A percentile compares a stretch with the other conserved stretches of the same genome.
Conservation (phyloP, 1,140 invertebrate genomes). For the Zaprionus davidi region DNA sequence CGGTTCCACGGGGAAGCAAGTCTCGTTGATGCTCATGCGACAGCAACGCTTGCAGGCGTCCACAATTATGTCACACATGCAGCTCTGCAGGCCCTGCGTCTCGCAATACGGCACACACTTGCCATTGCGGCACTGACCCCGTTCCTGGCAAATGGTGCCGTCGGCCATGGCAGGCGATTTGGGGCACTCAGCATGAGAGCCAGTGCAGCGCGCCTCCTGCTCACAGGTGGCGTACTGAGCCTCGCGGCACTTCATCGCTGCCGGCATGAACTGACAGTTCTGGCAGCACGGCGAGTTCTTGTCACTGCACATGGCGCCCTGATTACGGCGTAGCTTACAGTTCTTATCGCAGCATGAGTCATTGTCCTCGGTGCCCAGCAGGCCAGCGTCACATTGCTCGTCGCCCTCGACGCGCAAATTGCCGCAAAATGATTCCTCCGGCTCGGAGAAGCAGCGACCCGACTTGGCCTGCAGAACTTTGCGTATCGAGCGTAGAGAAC, state of each 20-base stretch:
- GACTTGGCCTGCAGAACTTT: conserved; percentile 97
- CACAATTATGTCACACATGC: conserved; percentile 97
- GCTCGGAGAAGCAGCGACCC: conserved; percentile 95
- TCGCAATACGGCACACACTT: conserved; percentile 97
- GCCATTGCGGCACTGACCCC: conserved; percentile 93
- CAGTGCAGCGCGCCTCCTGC: conserved; percentile 92
- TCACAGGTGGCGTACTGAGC: conserved; percentile 95
- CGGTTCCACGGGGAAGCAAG: conserved; percentile 94
- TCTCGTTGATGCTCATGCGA: conserved; percentile 94
- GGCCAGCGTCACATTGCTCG: conserved; percentile 96
- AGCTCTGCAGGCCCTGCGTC: conserved; percentile 95
- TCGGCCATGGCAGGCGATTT: conserved; percentile 93
- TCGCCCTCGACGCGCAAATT: conserved; percentile 96
- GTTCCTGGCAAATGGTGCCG: conserved; percentile 93
- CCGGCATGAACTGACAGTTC: conserved; percentile 93
- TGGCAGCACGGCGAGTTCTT: conserved; percentile 97
- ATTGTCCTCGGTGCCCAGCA: conserved; percentile 96
- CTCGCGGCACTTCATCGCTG: conserved; percentile 92
- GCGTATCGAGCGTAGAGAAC: conserved; percentile 95
- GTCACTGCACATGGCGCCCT: conserved; percentile 95
- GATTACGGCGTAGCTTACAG: conserved; percentile 92
- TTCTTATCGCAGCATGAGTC: conserved; percentile 96
- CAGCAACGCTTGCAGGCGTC: conserved; percentile 89
- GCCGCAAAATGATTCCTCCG: conserved; percentile 97
- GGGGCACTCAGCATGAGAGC: conserved; percentile 86